These are phyloP conservation scores for Magallana nippona DNA, from an alignment of 2,888 invertebrate species.

Conservation along the genomic window DNA sequence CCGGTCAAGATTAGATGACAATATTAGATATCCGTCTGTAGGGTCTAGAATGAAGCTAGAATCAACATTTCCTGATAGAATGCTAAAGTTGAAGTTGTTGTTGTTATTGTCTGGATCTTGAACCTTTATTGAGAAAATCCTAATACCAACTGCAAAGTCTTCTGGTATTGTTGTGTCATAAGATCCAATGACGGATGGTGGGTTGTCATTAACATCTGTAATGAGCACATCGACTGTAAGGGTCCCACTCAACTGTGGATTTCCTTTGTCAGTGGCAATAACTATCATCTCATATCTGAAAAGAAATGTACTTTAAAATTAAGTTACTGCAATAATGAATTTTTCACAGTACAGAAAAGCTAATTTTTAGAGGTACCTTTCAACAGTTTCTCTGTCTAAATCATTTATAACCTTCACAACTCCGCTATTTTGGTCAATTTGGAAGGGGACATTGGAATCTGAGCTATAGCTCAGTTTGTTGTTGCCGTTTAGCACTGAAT, in stretches of 20 bases:
- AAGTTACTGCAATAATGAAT: background rate
- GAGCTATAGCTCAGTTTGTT: background rate
- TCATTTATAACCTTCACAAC: constrained; percentile 54
- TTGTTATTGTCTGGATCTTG: constrained; percentile 55
- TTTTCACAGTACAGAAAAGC: background rate
- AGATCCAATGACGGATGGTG: constrained; percentile 56
- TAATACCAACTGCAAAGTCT: constrained; percentile 53
- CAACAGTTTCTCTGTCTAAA: constrained; percentile 60
- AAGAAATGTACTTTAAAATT: background rate
- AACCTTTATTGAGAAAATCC: background rate
- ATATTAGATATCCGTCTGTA: constrained; percentile 56
- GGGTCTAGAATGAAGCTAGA: constrained; percentile 49
- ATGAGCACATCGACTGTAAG: background rate
- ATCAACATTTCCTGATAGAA: background rate
- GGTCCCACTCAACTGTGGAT: background rate
- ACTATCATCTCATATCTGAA: background rate
- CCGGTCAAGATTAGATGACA: constrained; percentile 63
- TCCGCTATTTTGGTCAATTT: constrained; percentile 54
- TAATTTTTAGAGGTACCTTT: background rate
- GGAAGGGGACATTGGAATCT: background rate
- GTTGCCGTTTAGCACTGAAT: background rate
- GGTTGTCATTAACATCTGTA: constrained; percentile 72
- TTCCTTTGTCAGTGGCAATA: background rate
- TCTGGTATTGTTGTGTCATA: constrained; percentile 63
- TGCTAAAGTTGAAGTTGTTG: constrained; percentile 54